A percentile compares a stretch with the other conserved stretches of the same genome.
Evolutionary conservation across 1,140 invertebrate species (phyloP).

Genomic region (Zelostemma sp.): DNA sequence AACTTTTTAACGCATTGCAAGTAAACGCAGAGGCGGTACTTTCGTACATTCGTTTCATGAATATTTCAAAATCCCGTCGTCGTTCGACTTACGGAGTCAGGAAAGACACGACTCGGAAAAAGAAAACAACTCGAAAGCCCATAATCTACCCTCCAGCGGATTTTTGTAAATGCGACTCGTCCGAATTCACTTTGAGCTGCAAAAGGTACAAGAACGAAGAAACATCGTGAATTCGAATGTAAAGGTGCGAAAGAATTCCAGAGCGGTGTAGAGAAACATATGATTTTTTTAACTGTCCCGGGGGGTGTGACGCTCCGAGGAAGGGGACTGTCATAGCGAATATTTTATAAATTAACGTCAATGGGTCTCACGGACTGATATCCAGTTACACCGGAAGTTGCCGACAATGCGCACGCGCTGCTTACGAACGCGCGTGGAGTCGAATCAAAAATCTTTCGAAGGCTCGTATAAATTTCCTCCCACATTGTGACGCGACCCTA

Average conservation of each 20-base stretch:
- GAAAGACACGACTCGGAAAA: neutral
- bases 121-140: neutral
- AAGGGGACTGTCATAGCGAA: slow-evolving; percentile 6
- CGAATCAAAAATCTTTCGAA: slow-evolving; percentile 9
- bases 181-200: no score
- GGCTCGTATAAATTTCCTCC: slow-evolving; percentile 3
- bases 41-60: neutral
- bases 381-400: slow-evolving; percentile 6
- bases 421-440: slow-evolving; percentile 1
- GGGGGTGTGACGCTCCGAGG: neutral
- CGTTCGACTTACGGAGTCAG: neutral
- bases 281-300: no score
- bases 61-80: neutral
- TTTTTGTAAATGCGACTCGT: no score
- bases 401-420: slow-evolving; percentile 7
- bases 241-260: no score
- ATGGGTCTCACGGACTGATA: slow-evolving; percentile 7
- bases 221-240: no score
- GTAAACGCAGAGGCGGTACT: neutral
- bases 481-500: neutral
- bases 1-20: slow-evolving; percentile 6
- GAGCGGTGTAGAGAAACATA: no score
- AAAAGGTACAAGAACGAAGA: no score
- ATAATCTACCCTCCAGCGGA: no score
- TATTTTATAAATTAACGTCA: slow-evolving; percentile 11